Evolutionary conservation across 2,888 invertebrate species (phyloP), one percentile per base, ranked within the genome.

Genomic region (Ctenicera cuprea): DNA sequence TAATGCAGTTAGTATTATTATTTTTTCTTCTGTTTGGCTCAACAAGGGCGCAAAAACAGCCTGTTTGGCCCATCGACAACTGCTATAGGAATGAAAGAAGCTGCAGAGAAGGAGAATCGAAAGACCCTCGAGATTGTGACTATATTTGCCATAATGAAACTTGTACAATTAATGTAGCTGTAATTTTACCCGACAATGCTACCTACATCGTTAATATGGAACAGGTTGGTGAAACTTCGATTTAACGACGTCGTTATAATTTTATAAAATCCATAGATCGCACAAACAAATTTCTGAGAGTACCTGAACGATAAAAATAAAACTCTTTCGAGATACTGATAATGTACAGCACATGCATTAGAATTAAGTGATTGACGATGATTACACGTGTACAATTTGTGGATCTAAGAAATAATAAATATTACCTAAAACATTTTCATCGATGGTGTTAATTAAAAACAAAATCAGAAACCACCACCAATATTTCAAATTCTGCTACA

Each of bases 121-220:
- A 62, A 18, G 38, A 68, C 22, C 66, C 68, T n/a, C 75, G 74
- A 38, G 43, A 54, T 37, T 80, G 79, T 26, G 76, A 77, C 8
- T 43, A 66, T 11, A 64, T 76, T 59, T 83, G 82, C 57, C 41
- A 41, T 0, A 81, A 86, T 43, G 89, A 88, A 4, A 84, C 83
- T 4, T 94, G 94, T 82, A 90, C 89, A 52, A 88, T 94, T 48
- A 88, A 91, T 64, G 91, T 92, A 0, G 91, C 92, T 1, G 87
- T 94, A 18, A 86, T 94, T 74, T 84, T 94, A 71, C 93, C 94
- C 0, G 88, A 89, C 65, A 90, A 80, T 87, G 88, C 22, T 61
- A 88, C 89, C 76, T 84, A 91, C 89, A 16, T 91, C 89, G 70
- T 85, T 89, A 83, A 86, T 88, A 12, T 88, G 86, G 79, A 82